Conservation (phyloP, 2,888 invertebrate genomes). For the Lochmaea crataegi region DNA sequence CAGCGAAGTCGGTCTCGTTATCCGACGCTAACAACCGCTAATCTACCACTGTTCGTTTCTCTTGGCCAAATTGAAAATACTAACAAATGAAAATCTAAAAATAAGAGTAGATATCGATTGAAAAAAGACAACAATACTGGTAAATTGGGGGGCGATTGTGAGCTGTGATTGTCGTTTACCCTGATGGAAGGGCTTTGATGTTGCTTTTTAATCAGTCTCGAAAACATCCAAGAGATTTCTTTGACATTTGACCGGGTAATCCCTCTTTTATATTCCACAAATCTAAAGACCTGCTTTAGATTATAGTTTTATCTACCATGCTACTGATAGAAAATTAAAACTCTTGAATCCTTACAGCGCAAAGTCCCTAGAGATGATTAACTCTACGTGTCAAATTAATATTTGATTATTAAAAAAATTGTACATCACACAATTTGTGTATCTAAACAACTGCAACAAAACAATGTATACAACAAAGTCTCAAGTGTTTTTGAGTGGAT, state of each 20-base stretch:
- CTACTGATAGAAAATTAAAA: constrained; percentile 23
- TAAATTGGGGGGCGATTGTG: constrained; percentile 66
- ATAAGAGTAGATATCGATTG: constrained; percentile 64
- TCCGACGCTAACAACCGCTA: constrained; percentile 44
- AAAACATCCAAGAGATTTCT: constrained; percentile 62
- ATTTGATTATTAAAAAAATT: no score
- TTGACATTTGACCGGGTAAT: constrained; percentile 67
- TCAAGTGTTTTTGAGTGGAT: no score
- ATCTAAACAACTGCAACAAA: no score
- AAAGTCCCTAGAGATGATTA: background rate
- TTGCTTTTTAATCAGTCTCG: constrained; percentile 66
- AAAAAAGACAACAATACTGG: constrained; percentile 64
- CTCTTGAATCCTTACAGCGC: constrained; percentile 15
- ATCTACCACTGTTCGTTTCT: constrained; percentile 51
- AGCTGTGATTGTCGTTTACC: constrained; percentile 65
- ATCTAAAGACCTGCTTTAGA: constrained; percentile 48
- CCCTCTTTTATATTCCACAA: constrained; percentile 60
- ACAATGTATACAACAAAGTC: no score
- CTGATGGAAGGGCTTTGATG: constrained; percentile 61
- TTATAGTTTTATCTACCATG: constrained; percentile 52
- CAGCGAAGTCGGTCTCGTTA: constrained; percentile 43
- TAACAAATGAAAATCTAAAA: constrained; percentile 62
- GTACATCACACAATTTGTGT: no score
- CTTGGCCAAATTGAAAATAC: constrained; percentile 61
- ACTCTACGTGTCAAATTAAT: background rate